phyloP scores from a whole-genome alignment of 2,888 invertebrate species.

The Athalia rosae region DNA sequence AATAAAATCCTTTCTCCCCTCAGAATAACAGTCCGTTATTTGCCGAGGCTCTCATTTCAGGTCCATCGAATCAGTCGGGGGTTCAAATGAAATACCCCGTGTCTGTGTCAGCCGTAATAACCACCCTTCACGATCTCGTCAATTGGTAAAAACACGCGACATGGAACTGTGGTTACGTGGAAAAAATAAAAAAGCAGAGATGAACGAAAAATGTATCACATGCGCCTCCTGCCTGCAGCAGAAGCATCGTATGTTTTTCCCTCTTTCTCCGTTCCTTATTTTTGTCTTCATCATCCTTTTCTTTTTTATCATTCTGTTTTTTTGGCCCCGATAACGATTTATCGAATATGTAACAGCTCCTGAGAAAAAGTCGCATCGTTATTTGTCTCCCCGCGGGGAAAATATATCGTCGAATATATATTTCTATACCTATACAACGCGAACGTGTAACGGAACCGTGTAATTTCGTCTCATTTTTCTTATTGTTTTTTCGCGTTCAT shows the following conservation, averaged over 20 bases:
- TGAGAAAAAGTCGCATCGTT: conserved; percentile 10
- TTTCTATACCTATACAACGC: too few relatives aligned
- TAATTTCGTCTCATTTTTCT: too few relatives aligned
- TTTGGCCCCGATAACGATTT: conserved; percentile 6
- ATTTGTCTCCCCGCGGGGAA: conserved; percentile 9
- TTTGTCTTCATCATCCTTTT: not conserved
- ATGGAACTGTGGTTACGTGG: too few relatives aligned
- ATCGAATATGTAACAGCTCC: not conserved
- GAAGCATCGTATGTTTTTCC: not conserved
- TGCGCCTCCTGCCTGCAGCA: too few relatives aligned
- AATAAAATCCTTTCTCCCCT: conserved; percentile 14
- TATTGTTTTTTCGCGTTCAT: too few relatives aligned
- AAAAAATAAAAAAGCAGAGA: not conserved
- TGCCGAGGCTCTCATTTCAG: conserved; percentile 18
- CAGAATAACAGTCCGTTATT: conserved; percentile 23
- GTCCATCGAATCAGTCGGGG: conserved; percentile 22
- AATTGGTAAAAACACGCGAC: not conserved
- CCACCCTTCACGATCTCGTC: not conserved
- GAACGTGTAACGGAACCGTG: too few relatives aligned
- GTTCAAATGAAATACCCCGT: conserved; percentile 29
- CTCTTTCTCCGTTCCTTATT: not conserved
- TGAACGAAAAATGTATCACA: too few relatives aligned
- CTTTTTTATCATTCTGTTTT: not conserved
- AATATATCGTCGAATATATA: not conserved
- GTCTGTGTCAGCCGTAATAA: conserved; percentile 18